A percentile compares a stretch with the other conserved stretches of the same genome.
Evolutionary conservation across 2,113 vertebrate genomes (phyloP).

Genomic region (Actenoides hombroni): DNA sequence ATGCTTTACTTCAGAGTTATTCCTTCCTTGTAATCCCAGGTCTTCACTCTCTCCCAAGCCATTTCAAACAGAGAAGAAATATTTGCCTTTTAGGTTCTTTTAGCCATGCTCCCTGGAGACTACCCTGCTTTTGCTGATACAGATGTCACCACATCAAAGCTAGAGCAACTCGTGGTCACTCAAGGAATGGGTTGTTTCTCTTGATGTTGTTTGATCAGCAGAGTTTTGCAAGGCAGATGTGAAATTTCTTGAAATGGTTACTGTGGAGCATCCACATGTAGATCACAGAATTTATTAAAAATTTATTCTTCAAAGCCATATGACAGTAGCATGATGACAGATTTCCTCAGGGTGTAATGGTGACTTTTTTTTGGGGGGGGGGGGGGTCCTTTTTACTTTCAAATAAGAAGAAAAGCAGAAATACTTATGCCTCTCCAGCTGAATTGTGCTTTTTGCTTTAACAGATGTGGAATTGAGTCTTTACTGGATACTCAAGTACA

Average conservation of each 20-base stretch:
- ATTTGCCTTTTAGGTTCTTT: not conserved
- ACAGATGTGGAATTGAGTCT: not conserved
- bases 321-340: not conserved
- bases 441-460: not conserved
- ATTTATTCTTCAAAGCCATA: not conserved
- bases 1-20: not conserved
- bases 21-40: not conserved
- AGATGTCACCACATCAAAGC: not conserved
- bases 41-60: not conserved
- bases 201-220: accelerated
- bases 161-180: not conserved
- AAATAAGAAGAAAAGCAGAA: not conserved
- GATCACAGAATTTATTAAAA: not conserved
- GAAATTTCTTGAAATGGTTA: not conserved
- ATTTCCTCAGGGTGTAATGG: not conserved
- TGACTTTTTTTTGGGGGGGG: not conserved
- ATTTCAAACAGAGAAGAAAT: not conserved
- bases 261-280: not conserved
- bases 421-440: not conserved
- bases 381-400: not conserved
- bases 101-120: not conserved
- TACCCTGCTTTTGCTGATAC: not conserved
- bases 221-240: not conserved
- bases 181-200: not conserved
- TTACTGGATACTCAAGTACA: not conserved